A percentile compares a stretch with the other conserved stretches of the same genome.
These are phyloP conservation scores for Brachypterus glaber DNA, from an alignment of 2,888 invertebrate species.

Conservation along the genomic window DNA sequence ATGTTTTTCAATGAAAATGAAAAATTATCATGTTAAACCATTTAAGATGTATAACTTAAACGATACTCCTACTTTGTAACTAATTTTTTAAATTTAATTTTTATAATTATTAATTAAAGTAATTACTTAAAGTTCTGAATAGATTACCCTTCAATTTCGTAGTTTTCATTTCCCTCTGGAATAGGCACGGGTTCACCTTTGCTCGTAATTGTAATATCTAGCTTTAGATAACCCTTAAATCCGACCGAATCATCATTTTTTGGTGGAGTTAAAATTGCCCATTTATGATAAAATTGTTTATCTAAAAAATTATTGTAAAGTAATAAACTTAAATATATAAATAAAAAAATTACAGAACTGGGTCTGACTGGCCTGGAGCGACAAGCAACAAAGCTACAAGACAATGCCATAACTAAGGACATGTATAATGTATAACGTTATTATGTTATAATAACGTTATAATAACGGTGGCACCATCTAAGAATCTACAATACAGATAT, in stretches of 20 bases:
- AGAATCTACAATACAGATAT: too few relatives aligned
- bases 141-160: constrained; percentile 61
- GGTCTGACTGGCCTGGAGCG: not conserved
- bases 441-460: not conserved
- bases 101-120: too few relatives aligned
- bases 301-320: constrained; percentile 43
- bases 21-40: too few relatives aligned
- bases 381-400: not conserved
- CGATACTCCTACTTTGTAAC: too few relatives aligned
- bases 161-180: constrained; percentile 47
- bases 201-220: constrained; percentile 66
- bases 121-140: too few relatives aligned
- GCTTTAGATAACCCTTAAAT: constrained; percentile 67
- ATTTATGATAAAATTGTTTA: constrained; percentile 77
- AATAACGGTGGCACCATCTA: too few relatives aligned
- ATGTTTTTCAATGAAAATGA: too few relatives aligned
- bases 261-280: constrained; percentile 67
- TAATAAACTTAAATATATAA: not conserved
- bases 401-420: too few relatives aligned
- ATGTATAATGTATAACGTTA: not conserved
- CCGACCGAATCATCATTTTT: constrained; percentile 41
- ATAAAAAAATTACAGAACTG: not conserved
- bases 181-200: constrained; percentile 57
- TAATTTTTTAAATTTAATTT: too few relatives aligned
- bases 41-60: too few relatives aligned